phyloP scores from a whole-genome alignment of 2,888 invertebrate genomes.

The Notodonta ziczac region DNA sequence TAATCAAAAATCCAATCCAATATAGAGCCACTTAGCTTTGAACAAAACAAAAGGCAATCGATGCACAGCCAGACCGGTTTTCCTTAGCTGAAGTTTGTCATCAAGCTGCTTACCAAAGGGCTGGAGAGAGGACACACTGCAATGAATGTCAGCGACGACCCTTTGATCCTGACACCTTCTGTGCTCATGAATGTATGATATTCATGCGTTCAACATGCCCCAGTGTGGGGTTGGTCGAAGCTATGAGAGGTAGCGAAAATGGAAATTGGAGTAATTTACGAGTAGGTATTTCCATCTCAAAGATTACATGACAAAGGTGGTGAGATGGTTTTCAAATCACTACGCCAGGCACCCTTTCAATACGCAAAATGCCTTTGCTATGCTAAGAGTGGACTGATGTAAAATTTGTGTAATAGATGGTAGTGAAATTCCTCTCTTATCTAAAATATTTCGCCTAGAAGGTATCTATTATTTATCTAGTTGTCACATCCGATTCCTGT shows the following conservation, averaged over 20 bases:
- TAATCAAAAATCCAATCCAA: neutral
- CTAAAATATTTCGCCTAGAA: too few relatives aligned
- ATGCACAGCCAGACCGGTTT: neutral
- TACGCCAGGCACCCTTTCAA: too few relatives aligned
- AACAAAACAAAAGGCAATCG: neutral
- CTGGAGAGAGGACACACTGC: conserved; percentile 47
- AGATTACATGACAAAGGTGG: too few relatives aligned
- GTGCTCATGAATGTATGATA: conserved; percentile 61
- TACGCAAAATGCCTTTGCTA: too few relatives aligned
- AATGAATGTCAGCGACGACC: conserved; percentile 56
- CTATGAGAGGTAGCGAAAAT: conserved; percentile 22
- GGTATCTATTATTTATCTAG: too few relatives aligned
- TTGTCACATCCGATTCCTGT: too few relatives aligned
- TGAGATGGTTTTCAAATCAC: too few relatives aligned
- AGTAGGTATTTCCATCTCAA: too few relatives aligned
- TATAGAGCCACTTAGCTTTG: neutral
- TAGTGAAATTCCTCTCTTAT: too few relatives aligned
- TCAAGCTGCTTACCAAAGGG: conserved; percentile 28
- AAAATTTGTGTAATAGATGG: too few relatives aligned
- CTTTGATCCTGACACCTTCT: conserved; percentile 72
- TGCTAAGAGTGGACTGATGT: too few relatives aligned
- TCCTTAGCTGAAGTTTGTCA: conserved; percentile 35
- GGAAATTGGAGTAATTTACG: too few relatives aligned
- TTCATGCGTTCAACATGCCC: conserved; percentile 56
- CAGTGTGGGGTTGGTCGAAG: conserved; percentile 29